A percentile compares a stretch with the other conserved stretches of the same genome.
These are phyloP conservation scores for Ariolimax columbianus DNA, from an alignment of 2,888 invertebrate genomes.

Conservation along the genomic window DNA sequence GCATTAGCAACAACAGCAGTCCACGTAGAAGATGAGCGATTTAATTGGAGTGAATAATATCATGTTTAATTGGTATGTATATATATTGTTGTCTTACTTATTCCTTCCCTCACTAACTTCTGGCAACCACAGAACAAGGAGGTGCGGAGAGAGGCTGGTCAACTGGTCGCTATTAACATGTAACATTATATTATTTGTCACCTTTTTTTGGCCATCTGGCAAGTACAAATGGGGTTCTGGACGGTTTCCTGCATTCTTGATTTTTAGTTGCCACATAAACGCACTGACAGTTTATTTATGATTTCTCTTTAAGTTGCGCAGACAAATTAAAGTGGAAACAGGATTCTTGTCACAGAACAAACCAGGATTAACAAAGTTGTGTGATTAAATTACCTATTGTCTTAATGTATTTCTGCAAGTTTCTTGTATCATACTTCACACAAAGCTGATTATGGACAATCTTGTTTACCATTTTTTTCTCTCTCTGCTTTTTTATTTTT, in stretches of 20 bases:
- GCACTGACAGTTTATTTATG: not conserved
- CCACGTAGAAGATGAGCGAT: no score
- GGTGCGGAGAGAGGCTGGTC: not conserved
- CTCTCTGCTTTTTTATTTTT: no score
- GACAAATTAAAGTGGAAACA: not conserved
- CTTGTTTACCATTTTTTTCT: no score
- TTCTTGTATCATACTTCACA: no score
- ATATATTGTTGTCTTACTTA: not conserved
- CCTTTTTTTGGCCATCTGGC: not conserved
- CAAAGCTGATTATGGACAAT: no score
- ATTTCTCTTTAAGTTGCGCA: not conserved
- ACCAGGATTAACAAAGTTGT: no score
- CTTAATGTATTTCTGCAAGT: no score
- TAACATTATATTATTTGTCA: not conserved
- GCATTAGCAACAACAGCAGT: no score
- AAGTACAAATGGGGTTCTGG: not conserved
- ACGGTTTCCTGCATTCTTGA: not conserved
- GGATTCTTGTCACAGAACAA: not conserved
- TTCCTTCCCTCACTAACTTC: not conserved
- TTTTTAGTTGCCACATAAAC: not conserved
- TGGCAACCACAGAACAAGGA: not conserved
- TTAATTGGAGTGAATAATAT: no score
- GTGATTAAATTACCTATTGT: no score
- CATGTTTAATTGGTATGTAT: not conserved
- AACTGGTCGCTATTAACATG: slow-evolving; percentile 1